Evolutionary conservation across 2,797 vertebrate species (phyloP).

Genomic region (Cynopterus sphinx): DNA sequence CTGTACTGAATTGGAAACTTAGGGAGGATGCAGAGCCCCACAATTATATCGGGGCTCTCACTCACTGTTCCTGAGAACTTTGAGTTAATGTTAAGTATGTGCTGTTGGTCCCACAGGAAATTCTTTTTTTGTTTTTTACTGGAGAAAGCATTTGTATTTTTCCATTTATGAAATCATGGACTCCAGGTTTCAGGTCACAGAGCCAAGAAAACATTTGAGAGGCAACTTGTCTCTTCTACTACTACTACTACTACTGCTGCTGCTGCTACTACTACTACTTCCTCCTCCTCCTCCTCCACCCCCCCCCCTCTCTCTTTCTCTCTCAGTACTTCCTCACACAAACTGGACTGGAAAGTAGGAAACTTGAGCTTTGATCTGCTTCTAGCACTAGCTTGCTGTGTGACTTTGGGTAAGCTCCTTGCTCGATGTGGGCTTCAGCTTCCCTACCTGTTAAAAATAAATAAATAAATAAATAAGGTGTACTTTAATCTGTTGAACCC

Average conservation of each 20-base stretch:
- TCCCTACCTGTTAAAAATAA: background rate
- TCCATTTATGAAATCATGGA: background rate
- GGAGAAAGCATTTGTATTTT: background rate
- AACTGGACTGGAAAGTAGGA: background rate
- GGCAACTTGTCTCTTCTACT: background rate
- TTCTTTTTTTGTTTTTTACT: background rate
- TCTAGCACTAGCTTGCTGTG: background rate
- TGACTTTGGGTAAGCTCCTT: background rate
- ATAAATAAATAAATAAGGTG: background rate
- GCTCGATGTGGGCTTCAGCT: background rate
- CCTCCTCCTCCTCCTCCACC: too few species aligned
- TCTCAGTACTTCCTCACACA: background rate
- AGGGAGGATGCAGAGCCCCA: background rate
- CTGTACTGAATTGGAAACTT: background rate
- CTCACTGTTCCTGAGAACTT: constrained; percentile 18
- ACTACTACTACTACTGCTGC: too few species aligned
- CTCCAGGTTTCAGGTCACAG: background rate
- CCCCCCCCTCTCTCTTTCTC: background rate
- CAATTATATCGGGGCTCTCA: background rate
- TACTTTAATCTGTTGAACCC: background rate
- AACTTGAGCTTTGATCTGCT: background rate
- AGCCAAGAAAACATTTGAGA: background rate
- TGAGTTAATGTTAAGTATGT: background rate
- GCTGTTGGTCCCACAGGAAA: background rate
- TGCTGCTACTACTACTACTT: too few species aligned